Conservation (phyloP, 2,113 vertebrate genomes). For the Eleginops maclovinus region DNA sequence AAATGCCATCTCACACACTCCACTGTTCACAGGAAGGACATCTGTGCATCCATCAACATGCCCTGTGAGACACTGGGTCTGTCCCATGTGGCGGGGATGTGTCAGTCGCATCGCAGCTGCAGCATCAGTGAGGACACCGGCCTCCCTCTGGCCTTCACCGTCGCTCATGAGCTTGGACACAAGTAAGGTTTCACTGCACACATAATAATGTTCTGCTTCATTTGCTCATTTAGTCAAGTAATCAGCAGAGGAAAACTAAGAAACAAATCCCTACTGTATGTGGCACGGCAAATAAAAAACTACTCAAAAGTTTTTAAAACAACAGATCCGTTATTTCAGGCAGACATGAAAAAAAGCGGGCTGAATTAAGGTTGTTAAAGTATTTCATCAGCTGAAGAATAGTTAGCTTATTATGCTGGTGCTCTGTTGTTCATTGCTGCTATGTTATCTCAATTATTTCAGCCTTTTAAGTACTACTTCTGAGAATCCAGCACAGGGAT, state of each 20-base stretch:
- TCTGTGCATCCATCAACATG: slow-evolving; percentile 92
- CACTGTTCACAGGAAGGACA: slow-evolving; percentile 89
- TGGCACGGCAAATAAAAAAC: too few species aligned
- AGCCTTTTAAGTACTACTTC: neutral
- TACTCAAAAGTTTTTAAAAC: neutral
- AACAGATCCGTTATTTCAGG: neutral
- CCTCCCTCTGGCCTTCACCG: slow-evolving; percentile 93
- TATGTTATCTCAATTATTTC: neutral
- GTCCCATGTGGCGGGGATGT: slow-evolving; percentile 95
- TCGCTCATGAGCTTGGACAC: slow-evolving; percentile 97
- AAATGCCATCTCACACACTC: neutral
- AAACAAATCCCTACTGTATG: neutral
- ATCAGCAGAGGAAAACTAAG: neutral
- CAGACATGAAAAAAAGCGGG: neutral
- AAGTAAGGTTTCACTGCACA: slow-evolving; percentile 84
- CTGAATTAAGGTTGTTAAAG: neutral
- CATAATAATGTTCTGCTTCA: neutral
- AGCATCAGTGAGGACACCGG: slow-evolving; percentile 96
- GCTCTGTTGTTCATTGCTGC: neutral
- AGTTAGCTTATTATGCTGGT: neutral
- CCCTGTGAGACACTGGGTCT: slow-evolving; percentile 97
- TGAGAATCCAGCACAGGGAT: neutral
- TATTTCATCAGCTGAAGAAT: neutral
- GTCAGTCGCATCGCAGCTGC: slow-evolving; percentile 94
- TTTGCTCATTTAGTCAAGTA: neutral